Evolutionary conservation across 2,797 vertebrate genomes (phyloP).

Genomic region (Pantherophis vulpinus): DNA sequence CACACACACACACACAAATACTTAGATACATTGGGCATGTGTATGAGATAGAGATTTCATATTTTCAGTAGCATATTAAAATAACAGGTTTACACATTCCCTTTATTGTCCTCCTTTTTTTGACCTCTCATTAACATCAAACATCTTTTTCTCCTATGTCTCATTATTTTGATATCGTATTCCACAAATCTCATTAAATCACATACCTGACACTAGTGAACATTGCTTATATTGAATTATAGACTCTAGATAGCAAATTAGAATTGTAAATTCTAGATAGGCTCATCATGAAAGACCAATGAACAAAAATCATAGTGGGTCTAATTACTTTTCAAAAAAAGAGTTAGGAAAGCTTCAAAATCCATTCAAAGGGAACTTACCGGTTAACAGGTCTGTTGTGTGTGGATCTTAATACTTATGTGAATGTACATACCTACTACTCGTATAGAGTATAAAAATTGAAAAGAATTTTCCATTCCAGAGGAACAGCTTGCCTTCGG

Average conservation of each 20-base stretch:
- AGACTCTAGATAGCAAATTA: background rate
- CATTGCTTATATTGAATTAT: constrained; percentile 16
- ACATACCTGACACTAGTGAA: constrained; percentile 13
- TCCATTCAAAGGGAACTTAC: background rate
- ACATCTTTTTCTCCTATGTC: constrained; percentile 25
- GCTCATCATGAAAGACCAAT: background rate
- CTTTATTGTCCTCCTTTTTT: background rate
- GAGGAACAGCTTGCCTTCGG: no score
- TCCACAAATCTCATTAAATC: constrained; percentile 26
- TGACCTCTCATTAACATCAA: constrained; percentile 11
- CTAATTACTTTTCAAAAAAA: background rate
- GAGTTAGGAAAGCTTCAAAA: background rate
- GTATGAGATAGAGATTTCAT: constrained; percentile 7
- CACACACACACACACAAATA: background rate
- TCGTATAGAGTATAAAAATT: background rate
- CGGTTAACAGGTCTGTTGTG: background rate
- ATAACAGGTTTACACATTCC: constrained; percentile 26
- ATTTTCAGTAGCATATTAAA: constrained; percentile 34
- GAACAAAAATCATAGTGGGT: background rate
- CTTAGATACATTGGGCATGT: background rate
- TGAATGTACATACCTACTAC: background rate
- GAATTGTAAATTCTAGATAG: background rate
- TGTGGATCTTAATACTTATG: background rate
- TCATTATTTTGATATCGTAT: constrained; percentile 8
- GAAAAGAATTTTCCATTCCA: background rate